Conservation (phyloP, 2,888 invertebrate species). For the Mythimna pallens region DNA sequence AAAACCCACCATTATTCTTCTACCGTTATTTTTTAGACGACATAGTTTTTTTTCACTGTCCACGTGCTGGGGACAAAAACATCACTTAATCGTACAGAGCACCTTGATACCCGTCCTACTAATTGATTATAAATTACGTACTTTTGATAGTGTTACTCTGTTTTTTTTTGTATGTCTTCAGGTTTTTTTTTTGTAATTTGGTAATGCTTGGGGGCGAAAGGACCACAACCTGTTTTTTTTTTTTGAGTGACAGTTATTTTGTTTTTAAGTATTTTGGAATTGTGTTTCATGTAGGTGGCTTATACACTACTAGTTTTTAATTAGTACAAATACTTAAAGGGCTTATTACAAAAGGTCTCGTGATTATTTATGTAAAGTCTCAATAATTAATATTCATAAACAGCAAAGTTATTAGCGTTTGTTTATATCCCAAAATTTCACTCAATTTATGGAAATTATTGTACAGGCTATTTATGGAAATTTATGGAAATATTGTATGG, state of each 20-base stretch:
- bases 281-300: background rate
- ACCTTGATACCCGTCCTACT: conserved; percentile 71
- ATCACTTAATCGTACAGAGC: conserved; percentile 62
- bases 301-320: no score
- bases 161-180: conserved; percentile 40
- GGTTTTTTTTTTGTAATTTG: conserved; percentile 39
- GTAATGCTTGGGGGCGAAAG: conserved; percentile 37
- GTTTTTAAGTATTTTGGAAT: background rate
- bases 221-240: conserved; percentile 32
- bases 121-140: conserved; percentile 81
- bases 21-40: conserved; percentile 62
- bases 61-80: conserved; percentile 71
- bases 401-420: no score
- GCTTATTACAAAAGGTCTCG: no score
- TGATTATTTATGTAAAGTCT: no score
- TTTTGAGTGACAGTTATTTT: conserved; percentile 37
- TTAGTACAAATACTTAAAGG: no score
- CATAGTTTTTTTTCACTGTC: conserved; percentile 31
- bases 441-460: no score
- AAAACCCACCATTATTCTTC: conserved; percentile 37
- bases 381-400: no score
- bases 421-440: no score
- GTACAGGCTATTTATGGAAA: no score
- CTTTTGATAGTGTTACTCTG: conserved; percentile 50
- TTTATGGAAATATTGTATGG: no score